phyloP scores from a whole-genome alignment of 2,113 vertebrate species.

The Scopus umbretta region DNA sequence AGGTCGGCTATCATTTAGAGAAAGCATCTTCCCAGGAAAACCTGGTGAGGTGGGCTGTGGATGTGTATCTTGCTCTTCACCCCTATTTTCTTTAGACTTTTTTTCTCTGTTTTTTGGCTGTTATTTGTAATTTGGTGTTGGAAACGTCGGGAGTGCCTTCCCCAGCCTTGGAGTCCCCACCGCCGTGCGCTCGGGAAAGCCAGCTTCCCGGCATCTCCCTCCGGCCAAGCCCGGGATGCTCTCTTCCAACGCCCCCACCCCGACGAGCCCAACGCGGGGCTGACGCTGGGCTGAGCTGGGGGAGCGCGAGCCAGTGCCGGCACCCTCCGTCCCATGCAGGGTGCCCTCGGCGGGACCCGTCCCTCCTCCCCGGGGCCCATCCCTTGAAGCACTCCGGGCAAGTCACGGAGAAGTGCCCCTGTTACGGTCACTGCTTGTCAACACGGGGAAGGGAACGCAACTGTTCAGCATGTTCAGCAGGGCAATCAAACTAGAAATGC shows the following conservation, averaged over 20 bases:
- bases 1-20: background rate
- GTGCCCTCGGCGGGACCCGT: background rate
- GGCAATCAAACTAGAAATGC: slow-evolving; percentile 31
- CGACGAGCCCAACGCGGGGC: fast-evolving
- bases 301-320: background rate
- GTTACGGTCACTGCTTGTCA: background rate
- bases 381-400: background rate
- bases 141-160: fast-evolving
- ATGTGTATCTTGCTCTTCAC: background rate
- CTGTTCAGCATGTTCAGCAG: background rate
- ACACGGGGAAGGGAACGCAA: background rate
- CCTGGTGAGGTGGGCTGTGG: background rate
- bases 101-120: background rate
- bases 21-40: background rate
- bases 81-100: background rate
- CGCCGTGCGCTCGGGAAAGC: fast-evolving
- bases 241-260: fast-evolving
- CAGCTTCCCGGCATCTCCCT: background rate
- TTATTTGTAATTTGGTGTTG: background rate
- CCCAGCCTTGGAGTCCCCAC: fast-evolving
- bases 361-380: background rate
- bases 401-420: background rate
- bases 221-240: fast-evolving
- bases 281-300: background rate
- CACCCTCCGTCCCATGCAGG: background rate